Base-by-base conservation (phyloP, 1,140 invertebrate species). In the Agrilus planipennis region DNA sequence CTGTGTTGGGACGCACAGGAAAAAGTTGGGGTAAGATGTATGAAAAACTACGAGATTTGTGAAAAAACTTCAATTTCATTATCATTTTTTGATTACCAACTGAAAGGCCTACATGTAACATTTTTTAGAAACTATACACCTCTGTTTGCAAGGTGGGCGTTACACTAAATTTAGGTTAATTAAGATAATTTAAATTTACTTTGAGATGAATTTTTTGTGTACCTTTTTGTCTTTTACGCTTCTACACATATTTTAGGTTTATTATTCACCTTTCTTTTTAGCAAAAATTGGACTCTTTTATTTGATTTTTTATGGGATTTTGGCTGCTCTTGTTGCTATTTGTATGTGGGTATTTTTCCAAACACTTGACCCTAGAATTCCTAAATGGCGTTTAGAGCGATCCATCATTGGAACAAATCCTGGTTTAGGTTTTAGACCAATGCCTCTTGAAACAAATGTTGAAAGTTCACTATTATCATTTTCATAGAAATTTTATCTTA, bases 401-500 rank as follows among this genome's bases (percentile, higher is more conserved):
- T 89, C 88, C 30, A 73, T 93, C 41, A 89, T 95, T 46, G 89
- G 89, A 50, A 86, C 79, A 45, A 94, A 90, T 72, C 90, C 91
- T 54, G 88, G 85, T 58, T 72, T 95, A 54, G 90, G 90, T 48
- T 95, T 94, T 70, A 72, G 90, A 54, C 91, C 92, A 35, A 87
- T 89, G 77, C 90, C 90, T 23, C 80, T 82, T 49, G 73, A 77
- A 42, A 77, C 77, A 42, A 89, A 90, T 65, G 81, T 91, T 52
- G 88, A 92, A 60, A 91, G 86, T 59, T 93, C 90, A 32, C 73
- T 95, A 40, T 89, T 96, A 59, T 89, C 89, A 79, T 93, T 91
- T n/a, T n/a, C n/a, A n/a, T n/a, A n/a, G n/a, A n/a, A n/a, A n/a
- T n/a, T n/a, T n/a, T n/a, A n/a, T n/a, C n/a, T n/a, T n/a, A n/a